Conservation (phyloP, 2,888 invertebrate genomes). For the Sabatieria punctata region DNA sequence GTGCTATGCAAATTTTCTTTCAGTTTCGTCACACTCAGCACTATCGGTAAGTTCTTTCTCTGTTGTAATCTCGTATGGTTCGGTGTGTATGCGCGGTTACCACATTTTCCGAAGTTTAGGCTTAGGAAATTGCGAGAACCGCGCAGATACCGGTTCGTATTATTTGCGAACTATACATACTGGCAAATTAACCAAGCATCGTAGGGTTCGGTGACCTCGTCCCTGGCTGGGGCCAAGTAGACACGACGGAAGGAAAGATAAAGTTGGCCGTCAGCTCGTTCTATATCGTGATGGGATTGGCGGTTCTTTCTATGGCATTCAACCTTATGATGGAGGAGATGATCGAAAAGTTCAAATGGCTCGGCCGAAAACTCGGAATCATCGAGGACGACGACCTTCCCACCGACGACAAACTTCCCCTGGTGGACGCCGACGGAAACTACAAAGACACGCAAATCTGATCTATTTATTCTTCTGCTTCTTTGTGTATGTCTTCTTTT, state of each 20-base stretch:
- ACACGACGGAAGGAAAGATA: conserved; percentile 7
- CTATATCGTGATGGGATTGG: conserved; percentile 12
- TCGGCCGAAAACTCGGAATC: conserved; percentile 9
- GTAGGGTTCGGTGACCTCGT: conserved; percentile 12
- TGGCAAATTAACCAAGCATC: too few relatives aligned
- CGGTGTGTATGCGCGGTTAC: too few relatives aligned
- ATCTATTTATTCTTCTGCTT: too few relatives aligned
- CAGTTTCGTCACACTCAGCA: conserved; percentile 11
- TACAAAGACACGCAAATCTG: too few relatives aligned
- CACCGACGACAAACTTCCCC: neutral
- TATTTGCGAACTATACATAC: too few relatives aligned
- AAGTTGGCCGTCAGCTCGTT: conserved; percentile 7
- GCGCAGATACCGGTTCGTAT: too few relatives aligned
- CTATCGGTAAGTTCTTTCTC: conserved; percentile 11
- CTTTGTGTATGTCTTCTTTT: too few relatives aligned
- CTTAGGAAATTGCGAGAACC: too few relatives aligned
- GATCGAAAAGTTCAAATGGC: conserved; percentile 11
- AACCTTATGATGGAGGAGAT: conserved; percentile 14
- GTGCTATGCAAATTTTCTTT: neutral
- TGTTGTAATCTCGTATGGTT: too few relatives aligned
- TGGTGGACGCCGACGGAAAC: neutral
- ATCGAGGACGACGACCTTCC: conserved; percentile 5
- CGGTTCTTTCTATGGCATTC: conserved; percentile 13
- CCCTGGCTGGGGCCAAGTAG: conserved; percentile 10
- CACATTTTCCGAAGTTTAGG: too few relatives aligned